phyloP scores from a whole-genome alignment of 2,888 invertebrate genomes.

The Tachina grossa region DNA sequence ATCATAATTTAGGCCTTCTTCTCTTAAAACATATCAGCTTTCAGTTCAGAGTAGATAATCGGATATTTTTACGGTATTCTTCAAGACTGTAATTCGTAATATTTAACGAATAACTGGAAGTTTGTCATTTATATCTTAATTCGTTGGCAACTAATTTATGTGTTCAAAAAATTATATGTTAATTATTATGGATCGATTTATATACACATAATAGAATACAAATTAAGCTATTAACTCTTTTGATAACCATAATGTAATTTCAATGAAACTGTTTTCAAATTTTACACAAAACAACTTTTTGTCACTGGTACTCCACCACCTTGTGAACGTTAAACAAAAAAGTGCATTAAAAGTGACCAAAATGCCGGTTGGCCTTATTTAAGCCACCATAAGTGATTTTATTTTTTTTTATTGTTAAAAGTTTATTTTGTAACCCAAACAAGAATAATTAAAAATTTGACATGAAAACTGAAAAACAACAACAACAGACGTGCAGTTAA shows the following conservation, averaged over 20 bases:
- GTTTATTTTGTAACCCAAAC: constrained; percentile 48
- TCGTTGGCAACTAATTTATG: no score
- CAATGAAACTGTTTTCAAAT: neutral
- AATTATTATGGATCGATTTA: no score
- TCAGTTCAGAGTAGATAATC: no score
- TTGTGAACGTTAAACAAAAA: neutral
- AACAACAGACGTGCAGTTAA: neutral
- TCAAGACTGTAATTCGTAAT: no score
- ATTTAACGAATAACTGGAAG: no score
- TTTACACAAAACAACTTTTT: neutral
- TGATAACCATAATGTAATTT: neutral
- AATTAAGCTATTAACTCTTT: no score
- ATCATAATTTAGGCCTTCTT: no score
- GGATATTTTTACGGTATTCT: no score
- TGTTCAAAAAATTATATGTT: no score
- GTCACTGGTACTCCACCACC: neutral
- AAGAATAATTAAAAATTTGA: constrained; percentile 52
- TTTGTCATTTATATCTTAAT: no score
- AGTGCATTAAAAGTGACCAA: neutral
- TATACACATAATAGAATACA: no score
- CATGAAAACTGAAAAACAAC: constrained; percentile 2
- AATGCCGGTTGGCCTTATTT: constrained; percentile 15
- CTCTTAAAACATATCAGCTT: no score
- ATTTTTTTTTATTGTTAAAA: constrained; percentile 9
- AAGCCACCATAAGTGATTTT: constrained; percentile 24